A percentile compares a stretch with the other conserved stretches of the same genome.
phyloP scores from a whole-genome alignment of 2,888 invertebrate species.

The Sicus ferrugineus region DNA sequence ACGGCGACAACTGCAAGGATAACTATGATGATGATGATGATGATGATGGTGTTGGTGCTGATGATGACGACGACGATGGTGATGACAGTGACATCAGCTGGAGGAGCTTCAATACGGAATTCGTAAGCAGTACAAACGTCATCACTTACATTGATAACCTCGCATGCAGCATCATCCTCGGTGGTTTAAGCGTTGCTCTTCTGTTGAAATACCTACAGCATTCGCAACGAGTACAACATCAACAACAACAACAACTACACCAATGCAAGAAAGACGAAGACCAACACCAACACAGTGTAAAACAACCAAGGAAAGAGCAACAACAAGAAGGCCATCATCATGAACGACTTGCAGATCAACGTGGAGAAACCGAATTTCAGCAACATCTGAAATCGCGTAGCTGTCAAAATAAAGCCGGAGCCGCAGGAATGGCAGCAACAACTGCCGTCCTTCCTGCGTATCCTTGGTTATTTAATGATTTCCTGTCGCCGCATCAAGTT shows the following conservation, averaged over 20 bases:
- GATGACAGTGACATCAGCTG: background rate
- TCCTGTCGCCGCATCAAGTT: slow-evolving; percentile 23
- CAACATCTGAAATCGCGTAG: slow-evolving; percentile 1
- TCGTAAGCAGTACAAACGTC: background rate
- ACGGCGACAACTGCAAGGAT: background rate
- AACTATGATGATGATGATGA: background rate
- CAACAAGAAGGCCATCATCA: no score
- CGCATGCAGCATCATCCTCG: slow-evolving; percentile 5
- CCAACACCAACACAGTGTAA: no score
- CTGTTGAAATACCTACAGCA: slow-evolving; percentile 10
- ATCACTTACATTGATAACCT: slow-evolving; percentile 30
- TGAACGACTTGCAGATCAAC: background rate
- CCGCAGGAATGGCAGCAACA: slow-evolving; percentile 16
- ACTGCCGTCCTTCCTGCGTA: slow-evolving; percentile 8
- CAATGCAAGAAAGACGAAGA: no score
- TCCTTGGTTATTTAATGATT: slow-evolving; percentile 26
- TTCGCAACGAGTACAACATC: slow-evolving; percentile 12
- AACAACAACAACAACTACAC: slow-evolving; percentile 30
- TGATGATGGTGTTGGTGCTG: background rate
- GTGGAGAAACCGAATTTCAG: background rate
- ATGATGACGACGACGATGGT: background rate
- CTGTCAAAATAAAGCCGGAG: slow-evolving; percentile 33
- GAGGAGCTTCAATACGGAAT: background rate
- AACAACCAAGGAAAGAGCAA: no score
- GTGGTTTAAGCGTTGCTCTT: slow-evolving; percentile 18